Percentiles rank a stretch among this genome's conserved stretches.
Conservation (phyloP, 2,113 vertebrate genomes). For the Zapus hudsonius region DNA sequence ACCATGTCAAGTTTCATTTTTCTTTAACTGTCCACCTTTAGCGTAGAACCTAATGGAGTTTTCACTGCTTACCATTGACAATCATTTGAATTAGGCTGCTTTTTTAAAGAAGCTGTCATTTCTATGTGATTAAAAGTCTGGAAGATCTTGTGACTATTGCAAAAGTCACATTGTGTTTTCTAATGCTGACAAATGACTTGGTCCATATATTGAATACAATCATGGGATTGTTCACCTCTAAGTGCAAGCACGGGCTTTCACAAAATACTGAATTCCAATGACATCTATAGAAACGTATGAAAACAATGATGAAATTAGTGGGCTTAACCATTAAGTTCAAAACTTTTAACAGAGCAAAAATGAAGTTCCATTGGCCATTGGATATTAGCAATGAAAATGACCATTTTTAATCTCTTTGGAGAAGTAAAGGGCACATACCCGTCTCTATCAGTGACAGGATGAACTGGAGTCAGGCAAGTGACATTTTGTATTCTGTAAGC, state of each 20-base stretch:
- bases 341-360: conserved; percentile 31
- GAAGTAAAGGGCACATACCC: neutral
- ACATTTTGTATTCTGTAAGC: neutral
- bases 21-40: conserved; percentile 30
- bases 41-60: neutral
- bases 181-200: neutral
- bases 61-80: neutral
- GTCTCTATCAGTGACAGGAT: neutral
- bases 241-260: neutral
- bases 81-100: neutral
- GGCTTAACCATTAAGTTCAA: conserved; percentile 33
- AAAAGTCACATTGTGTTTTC: neutral
- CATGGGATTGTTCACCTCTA: neutral
- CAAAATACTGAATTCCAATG: neutral
- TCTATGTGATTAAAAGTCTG: conserved; percentile 11
- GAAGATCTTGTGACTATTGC: conserved; percentile 1
- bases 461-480: neutral
- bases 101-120: conserved; percentile 6
- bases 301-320: conserved; percentile 31
- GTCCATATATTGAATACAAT: neutral
- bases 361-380: neutral
- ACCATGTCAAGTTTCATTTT: neutral
- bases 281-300: neutral
- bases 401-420: neutral
- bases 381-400: neutral